A percentile compares a stretch with the other conserved stretches of the same genome.
phyloP scores from a whole-genome alignment of 2,113 vertebrate species.

The Aleadryas rufinucha region DNA sequence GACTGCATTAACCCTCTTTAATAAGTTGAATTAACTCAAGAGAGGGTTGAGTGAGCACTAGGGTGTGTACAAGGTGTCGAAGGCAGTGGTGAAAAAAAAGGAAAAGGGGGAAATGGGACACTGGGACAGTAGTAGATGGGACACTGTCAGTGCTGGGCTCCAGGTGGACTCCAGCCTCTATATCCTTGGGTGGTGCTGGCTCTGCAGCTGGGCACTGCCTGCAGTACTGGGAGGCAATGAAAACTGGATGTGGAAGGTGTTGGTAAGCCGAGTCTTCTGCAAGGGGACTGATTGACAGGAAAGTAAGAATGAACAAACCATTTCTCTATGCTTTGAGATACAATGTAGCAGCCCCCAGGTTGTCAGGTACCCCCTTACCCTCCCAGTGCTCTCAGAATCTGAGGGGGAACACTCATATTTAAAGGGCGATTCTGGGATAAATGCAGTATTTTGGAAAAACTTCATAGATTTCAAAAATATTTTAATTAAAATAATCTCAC shows the following conservation, averaged over 20 bases:
- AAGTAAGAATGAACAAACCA: neutral
- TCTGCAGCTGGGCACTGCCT: neutral
- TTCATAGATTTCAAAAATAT: neutral
- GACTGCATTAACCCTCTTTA: neutral
- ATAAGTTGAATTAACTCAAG: neutral
- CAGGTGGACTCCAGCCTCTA: neutral
- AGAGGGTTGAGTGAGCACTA: neutral
- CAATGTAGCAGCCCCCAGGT: neutral
- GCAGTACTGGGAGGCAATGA: fast-evolving
- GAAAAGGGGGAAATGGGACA: too few relatives aligned
- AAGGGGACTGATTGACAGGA: neutral
- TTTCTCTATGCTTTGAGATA: neutral
- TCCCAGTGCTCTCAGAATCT: neutral
- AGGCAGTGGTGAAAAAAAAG: neutral
- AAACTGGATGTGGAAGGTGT: neutral
- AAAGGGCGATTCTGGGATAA: neutral
- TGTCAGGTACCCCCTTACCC: fast-evolving
- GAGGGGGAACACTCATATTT: neutral
- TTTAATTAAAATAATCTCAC: neutral
- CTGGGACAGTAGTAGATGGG: too few relatives aligned
- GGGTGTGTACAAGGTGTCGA: fast-evolving
- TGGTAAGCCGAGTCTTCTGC: neutral
- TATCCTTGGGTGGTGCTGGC: neutral
- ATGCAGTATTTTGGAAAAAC: neutral
- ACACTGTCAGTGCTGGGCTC: fast-evolving